A percentile compares a stretch with the other conserved stretches of the same genome.
Evolutionary conservation across 2,888 invertebrate genomes (phyloP).

Genomic region (Idaea aversata): DNA sequence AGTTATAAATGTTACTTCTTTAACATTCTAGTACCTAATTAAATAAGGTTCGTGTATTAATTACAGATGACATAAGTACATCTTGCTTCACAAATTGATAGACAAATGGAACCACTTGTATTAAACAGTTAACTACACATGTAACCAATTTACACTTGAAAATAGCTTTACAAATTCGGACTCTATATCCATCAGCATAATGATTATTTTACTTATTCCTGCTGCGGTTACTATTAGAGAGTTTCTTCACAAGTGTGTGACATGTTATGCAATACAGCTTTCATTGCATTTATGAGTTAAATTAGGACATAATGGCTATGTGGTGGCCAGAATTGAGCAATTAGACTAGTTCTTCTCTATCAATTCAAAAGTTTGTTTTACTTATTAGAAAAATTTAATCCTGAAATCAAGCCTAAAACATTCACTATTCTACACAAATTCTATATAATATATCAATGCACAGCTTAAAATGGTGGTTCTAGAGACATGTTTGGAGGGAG

Average conservation of each 20-base stretch:
- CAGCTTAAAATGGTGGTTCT: too few species aligned
- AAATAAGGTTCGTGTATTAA: background rate
- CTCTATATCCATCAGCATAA: background rate
- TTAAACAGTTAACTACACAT: background rate
- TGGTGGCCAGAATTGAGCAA: slow-evolving; percentile 18
- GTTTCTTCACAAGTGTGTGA: slow-evolving; percentile 9
- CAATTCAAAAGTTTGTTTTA: background rate
- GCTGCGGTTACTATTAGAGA: background rate
- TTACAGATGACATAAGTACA: background rate
- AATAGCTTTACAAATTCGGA: background rate
- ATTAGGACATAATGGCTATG: slow-evolving; percentile 24
- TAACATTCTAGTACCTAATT: background rate
- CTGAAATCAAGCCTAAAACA: too few species aligned
- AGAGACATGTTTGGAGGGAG: too few species aligned
- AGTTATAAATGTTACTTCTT: too few species aligned
- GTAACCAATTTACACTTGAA: background rate
- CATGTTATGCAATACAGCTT: slow-evolving; percentile 29
- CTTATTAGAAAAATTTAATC: too few species aligned
- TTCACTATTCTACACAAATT: too few species aligned
- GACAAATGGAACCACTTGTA: background rate
- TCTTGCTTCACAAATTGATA: slow-evolving; percentile 1
- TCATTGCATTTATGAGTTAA: slow-evolving; percentile 30
- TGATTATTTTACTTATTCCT: background rate
- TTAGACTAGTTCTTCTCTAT: slow-evolving; percentile 11
- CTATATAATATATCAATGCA: too few species aligned